A percentile compares a stretch with the other conserved stretches of the same genome.
These are phyloP conservation scores for Actinernus sp. DNA, from an alignment of 92 coral and sea anemone genomes.

Conservation along the genomic window DNA sequence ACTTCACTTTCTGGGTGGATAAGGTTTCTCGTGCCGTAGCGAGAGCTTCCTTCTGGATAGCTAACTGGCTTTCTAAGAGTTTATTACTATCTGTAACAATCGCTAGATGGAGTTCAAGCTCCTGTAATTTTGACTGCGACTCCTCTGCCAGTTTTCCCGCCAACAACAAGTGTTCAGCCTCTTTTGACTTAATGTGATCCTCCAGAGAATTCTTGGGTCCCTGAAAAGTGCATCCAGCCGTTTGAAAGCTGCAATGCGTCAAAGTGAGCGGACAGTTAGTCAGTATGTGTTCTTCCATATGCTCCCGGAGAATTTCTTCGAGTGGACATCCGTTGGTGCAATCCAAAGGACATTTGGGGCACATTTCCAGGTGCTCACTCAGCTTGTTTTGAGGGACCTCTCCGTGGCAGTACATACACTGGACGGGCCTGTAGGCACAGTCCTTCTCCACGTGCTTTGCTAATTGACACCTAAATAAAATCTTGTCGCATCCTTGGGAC, in stretches of 20 bases:
- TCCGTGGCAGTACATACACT: constrained; percentile 69
- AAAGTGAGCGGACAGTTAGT: constrained; percentile 57
- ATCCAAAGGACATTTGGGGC: constrained; percentile 71
- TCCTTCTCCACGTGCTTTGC: constrained; percentile 80
- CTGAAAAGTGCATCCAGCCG: constrained; percentile 60
- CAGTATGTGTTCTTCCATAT: constrained; percentile 58
- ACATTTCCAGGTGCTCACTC: constrained; percentile 66
- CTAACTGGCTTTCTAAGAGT: constrained; percentile 33
- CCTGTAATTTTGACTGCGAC: constrained; percentile 13
- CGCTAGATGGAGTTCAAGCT: constrained; percentile 23
- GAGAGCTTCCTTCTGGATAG: constrained; percentile 58
- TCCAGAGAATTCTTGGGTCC: constrained; percentile 54
- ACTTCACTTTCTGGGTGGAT: constrained; percentile 69
- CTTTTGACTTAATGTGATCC: constrained; percentile 46
- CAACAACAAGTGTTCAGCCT: constrained; percentile 61
- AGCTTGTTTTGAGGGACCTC: constrained; percentile 48
- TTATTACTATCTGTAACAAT: constrained; percentile 23
- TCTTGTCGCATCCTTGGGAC: constrained; percentile 53
- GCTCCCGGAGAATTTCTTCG: constrained; percentile 54
- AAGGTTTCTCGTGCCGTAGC: constrained; percentile 61
- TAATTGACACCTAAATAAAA: constrained; percentile 55
- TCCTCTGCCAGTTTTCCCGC: constrained; percentile 26
- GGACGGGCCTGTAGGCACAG: constrained; percentile 57
- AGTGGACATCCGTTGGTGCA: constrained; percentile 78
- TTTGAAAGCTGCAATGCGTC: constrained; percentile 51